phyloP scores from a whole-genome alignment of 2,797 vertebrate genomes.

The Lacerta viridis region DNA sequence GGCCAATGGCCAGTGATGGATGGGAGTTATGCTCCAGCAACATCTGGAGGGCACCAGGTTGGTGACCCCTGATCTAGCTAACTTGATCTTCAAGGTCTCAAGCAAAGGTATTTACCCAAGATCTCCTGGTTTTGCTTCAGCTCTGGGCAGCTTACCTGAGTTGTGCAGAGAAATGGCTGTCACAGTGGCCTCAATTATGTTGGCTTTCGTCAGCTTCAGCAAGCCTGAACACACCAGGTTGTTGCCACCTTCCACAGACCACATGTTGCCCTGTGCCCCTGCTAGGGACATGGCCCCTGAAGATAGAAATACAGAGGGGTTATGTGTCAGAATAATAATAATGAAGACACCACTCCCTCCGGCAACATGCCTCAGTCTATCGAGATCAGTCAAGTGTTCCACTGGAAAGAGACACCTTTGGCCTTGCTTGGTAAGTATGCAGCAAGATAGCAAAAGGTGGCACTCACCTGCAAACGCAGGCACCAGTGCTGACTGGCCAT shows the following conservation, averaged over 20 bases:
- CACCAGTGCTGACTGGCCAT: slow-evolving; percentile 93
- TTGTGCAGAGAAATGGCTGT: slow-evolving; percentile 84
- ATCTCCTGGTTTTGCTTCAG: not conserved
- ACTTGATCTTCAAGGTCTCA: not conserved
- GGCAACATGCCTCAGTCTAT: not conserved
- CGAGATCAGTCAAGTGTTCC: not conserved
- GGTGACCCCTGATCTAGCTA: not conserved
- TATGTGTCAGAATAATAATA: not conserved
- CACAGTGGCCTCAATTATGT: slow-evolving; percentile 89
- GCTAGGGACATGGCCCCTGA: slow-evolving; percentile 95
- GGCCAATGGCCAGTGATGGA: too few species aligned
- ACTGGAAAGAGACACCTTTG: not conserved
- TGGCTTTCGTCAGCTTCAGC: slow-evolving; percentile 92
- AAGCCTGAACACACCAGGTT: slow-evolving; percentile 94
- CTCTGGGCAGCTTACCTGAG: slow-evolving; percentile 81
- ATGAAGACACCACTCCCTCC: too few species aligned
- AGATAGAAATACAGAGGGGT: slow-evolving; percentile 36
- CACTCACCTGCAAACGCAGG: slow-evolving; percentile 95
- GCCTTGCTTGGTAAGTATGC: not conserved
- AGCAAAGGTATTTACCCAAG: not conserved
- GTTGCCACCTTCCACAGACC: slow-evolving; percentile 98
- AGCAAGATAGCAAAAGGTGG: not conserved
- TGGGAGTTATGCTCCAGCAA: too few species aligned
- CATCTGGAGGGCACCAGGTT: too few species aligned
- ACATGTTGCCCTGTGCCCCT: slow-evolving; percentile 93